phyloP scores from a whole-genome alignment of 2,888 invertebrate genomes.

The Lithophane leautieri region DNA sequence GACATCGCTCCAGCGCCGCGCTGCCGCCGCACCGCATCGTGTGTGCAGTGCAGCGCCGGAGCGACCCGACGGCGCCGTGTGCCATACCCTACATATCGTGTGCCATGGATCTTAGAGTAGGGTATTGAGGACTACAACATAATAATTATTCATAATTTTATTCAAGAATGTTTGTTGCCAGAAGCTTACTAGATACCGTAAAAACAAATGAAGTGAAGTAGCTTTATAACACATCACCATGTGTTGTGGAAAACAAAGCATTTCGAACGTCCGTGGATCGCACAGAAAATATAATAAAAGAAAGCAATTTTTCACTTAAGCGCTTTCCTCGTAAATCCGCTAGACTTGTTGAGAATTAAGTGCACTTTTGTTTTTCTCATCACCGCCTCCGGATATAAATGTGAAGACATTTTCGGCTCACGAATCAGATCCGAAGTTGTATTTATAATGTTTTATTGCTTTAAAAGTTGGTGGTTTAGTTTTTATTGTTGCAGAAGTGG shows the following conservation, averaged over 20 bases:
- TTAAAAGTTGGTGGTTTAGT: background rate
- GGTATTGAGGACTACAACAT: background rate
- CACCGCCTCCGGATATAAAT: constrained; percentile 66
- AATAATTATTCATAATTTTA: background rate
- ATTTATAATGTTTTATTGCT: constrained; percentile 14
- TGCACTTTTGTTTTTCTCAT: constrained; percentile 79
- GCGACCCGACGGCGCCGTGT: too few relatives aligned
- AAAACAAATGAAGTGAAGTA: background rate
- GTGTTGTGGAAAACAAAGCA: constrained; percentile 51
- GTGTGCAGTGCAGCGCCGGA: too few relatives aligned
- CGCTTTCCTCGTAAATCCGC: constrained; percentile 79
- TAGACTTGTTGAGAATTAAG: constrained; percentile 81
- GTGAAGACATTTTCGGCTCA: constrained; percentile 60
- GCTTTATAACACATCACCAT: constrained; percentile 33
- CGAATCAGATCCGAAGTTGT: constrained; percentile 31
- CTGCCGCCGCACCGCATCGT: too few relatives aligned
- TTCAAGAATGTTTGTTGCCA: background rate
- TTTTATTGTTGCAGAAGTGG: background rate
- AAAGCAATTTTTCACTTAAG: constrained; percentile 83
- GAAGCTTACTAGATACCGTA: too few relatives aligned
- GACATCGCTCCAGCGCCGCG: too few relatives aligned
- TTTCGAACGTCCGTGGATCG: constrained; percentile 51
- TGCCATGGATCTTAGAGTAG: too few relatives aligned
- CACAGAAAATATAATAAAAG: constrained; percentile 79
- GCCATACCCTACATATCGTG: too few relatives aligned